Base-by-base conservation (phyloP, 2,113 vertebrate species). In the Gymnobelideus leadbeateri region DNA sequence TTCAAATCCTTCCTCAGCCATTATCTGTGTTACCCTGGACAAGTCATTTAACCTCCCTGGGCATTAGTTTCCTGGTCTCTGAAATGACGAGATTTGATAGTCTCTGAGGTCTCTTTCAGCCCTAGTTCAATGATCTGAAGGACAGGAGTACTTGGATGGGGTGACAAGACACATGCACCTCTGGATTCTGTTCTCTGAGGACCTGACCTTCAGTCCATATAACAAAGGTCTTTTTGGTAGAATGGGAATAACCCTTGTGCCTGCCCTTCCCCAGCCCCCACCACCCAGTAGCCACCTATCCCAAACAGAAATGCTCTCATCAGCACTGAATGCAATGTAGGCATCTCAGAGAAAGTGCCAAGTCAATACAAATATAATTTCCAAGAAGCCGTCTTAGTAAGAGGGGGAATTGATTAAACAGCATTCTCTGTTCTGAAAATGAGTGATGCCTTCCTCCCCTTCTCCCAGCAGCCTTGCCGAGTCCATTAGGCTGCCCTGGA, bases 261-360 rank as follows among this genome's bases (percentile, higher is more conserved):
- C 37, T 5, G 68, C 31, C 61, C 37, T 77, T 43, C 6, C 68
- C n/a, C 68, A 43, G 68, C 68, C 68, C n/a, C n/a, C 6, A 43
- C 19, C 5, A 4, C 68, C 7, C n/a, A 21, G 37, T 10, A 77
- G 5, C 19, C 68, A 43, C n/a, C 16, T n/a, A 43, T 43, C 19
- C n/a, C 68, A n/a, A 84, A 43, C 68, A 84, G 68, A 84, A 43
- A 84, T 43, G 37, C n/a, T 84, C n/a, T 84, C 68, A 84, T 84
- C 16, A 2, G n/a, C 68, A n/a, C 68, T 84, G 68, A 43, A 43
- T 84, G 68, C 68, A 84, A 43, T 43, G n/a, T 21, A 43, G n/a
- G n/a, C 68, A 84, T 84, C 68, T 84, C 68, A 84, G 68, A 84
- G 68, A 84, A 84, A 84, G n/a, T 84, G 68, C 68, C 68, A 43